Evolutionary conservation across 2,113 vertebrate species (phyloP), one percentile per base, ranked within the genome.

Genomic region (Boulengeromyrus knoepffleri): DNA sequence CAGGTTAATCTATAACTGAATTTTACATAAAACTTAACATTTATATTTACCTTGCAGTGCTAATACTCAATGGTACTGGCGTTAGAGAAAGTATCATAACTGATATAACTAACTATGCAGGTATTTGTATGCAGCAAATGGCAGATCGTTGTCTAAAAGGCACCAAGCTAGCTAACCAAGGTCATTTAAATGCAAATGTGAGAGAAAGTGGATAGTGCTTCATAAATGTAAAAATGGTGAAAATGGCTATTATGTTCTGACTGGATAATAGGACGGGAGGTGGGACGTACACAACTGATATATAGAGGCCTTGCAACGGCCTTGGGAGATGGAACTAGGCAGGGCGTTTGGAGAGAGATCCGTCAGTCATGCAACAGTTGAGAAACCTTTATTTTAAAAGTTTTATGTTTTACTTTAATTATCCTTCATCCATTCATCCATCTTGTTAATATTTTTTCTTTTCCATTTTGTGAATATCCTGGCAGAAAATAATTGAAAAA

Each of bases 101-200:
- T 85, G 83, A 47, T 85, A 46, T 85, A 85, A 85, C 45, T 85
- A 85, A 85, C 39, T 85, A 85, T 47, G 45, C 83, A 85, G 45
- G 19, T 85, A 85, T 47, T 46, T 85, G 83, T 85, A 85, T 85
- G n/a, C 83, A 47, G 83, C 15, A 24, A 85, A 49, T 45, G 45
- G 24, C 39, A 47, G 83, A 85, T 85, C 8, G 83, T 85, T 85
- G 45, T 42, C 3, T 45, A 85, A 47, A 85, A 47, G 39, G 83
- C 42, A n/a, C 42, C 45, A 47, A 85, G 83, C 9, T 85, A 85
- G 45, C 83, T 85, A 85, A 85, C 21, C 19, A 24, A 85, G 83
- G 24, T 47, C 45, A 85, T 47, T 47, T 85, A 47, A 85, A 46
- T 46, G 21, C 83, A 84, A 84, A 46, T 45, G 80, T 46, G 39